phyloP scores from a whole-genome alignment of 1,140 invertebrate species.

The Drosophila mojavensis region DNA sequence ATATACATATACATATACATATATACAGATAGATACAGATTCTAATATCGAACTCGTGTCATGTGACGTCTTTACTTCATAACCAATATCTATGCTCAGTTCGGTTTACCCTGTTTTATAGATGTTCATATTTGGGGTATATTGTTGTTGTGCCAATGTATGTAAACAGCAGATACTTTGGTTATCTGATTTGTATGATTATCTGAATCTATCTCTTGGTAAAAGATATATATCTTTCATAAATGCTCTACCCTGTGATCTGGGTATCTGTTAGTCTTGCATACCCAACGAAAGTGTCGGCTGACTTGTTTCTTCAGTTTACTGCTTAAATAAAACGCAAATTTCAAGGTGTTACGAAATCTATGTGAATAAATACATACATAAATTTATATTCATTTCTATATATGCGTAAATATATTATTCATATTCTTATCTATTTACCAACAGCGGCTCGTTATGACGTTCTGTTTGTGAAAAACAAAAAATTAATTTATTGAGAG shows the following conservation, averaged over 20 bases:
- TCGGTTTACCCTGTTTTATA: neutral
- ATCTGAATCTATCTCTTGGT: too few relatives aligned
- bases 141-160: too few relatives aligned
- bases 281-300: too few relatives aligned
- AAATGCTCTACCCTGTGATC: too few relatives aligned
- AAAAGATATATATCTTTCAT: too few relatives aligned
- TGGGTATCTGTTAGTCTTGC: too few relatives aligned
- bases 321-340: conserved; percentile 2
- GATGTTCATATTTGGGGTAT: neutral
- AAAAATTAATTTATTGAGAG: conserved; percentile 27
- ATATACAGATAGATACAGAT: neutral
- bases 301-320: neutral
- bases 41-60: neutral
- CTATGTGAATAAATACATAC: neutral
- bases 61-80: conserved; percentile 14
- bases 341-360: conserved; percentile 62
- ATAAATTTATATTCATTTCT: neutral
- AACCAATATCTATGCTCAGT: conserved; percentile 7
- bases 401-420: neutral
- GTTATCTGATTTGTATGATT: too few relatives aligned
- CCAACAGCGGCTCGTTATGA: conserved; percentile 35
- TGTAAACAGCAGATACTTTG: too few relatives aligned
- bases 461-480: conserved; percentile 49
- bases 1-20: neutral
- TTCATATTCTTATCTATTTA: conserved; percentile 23